Evolutionary conservation across 2,113 vertebrate species (phyloP).

Genomic region (Sigmodon hispidus): DNA sequence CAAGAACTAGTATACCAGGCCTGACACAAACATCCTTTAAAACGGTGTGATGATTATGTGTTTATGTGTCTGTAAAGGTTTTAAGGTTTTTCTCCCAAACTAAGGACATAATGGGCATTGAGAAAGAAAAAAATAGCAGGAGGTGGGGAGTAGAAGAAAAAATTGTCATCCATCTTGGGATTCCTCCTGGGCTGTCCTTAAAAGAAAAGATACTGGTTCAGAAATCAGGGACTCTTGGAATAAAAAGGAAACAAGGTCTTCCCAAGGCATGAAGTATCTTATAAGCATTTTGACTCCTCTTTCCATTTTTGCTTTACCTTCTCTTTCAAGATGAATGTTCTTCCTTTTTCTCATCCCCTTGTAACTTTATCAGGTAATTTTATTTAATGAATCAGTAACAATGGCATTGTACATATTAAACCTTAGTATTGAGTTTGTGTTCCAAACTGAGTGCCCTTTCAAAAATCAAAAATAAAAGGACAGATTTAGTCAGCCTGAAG

Average conservation of each 20-base stretch:
- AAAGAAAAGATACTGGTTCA: not conserved
- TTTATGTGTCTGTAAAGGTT: not conserved
- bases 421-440: not conserved
- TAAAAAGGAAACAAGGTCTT: not conserved
- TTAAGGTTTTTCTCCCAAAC: not conserved
- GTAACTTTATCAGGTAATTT: conserved; percentile 12
- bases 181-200: not conserved
- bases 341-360: not conserved
- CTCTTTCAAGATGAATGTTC: not conserved
- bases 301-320: not conserved
- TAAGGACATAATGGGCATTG: not conserved
- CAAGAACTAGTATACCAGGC: too few species aligned
- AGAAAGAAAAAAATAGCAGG: not conserved
- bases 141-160: not conserved
- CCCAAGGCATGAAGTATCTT: not conserved
- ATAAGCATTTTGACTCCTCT: not conserved
- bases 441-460: not conserved
- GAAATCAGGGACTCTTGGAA: not conserved
- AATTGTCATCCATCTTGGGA: not conserved
- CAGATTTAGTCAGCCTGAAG: not conserved
- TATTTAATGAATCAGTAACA: conserved; percentile 24
- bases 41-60: not conserved
- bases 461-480: not conserved
- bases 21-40: not conserved
- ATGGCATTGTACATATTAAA: conserved; percentile 24